A percentile compares a stretch with the other conserved stretches of the same genome.
phyloP scores from a whole-genome alignment of 1,140 invertebrate genomes.

The Stenopsyche tienmushanensis region DNA sequence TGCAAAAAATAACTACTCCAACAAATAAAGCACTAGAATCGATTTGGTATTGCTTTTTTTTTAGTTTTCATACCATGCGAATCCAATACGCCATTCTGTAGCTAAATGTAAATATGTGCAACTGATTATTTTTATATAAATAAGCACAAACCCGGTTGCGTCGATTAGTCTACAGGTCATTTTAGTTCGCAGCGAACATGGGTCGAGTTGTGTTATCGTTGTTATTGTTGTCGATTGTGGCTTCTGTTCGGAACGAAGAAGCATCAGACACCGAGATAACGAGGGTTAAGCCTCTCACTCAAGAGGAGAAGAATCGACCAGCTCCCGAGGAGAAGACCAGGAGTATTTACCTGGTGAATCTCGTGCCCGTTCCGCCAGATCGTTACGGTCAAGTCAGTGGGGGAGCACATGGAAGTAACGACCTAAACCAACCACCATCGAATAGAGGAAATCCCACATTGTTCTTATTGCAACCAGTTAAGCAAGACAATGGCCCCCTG shows the following conservation, averaged over 20 bases:
- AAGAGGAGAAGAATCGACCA: conserved; percentile 16
- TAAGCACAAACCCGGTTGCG: not conserved
- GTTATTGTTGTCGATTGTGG: not conserved
- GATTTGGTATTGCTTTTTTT: not conserved
- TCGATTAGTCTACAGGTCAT: conserved; percentile 14
- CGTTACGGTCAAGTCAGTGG: not conserved
- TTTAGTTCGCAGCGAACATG: conserved; percentile 12
- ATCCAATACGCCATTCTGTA: not conserved
- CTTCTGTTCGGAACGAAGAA: conserved; percentile 2
- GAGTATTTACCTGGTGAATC: conserved; percentile 32
- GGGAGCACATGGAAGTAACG: too few relatives aligned
- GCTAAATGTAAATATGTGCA: not conserved
- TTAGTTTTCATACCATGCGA: too few relatives aligned
- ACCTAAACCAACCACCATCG: not conserved
- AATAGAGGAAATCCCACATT: conserved; percentile 35
- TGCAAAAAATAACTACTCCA: too few relatives aligned
- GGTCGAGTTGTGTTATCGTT: not conserved
- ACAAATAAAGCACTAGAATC: not conserved
- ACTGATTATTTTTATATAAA: conserved; percentile 1
- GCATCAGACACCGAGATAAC: conserved; percentile 30
- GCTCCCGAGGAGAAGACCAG: conserved; percentile 17
- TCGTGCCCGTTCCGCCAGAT: conserved; percentile 16
- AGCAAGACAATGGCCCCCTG: conserved; percentile 28
- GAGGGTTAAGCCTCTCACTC: conserved; percentile 27
- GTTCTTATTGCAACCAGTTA: conserved; percentile 35